Percentiles rank a stretch among this genome's conserved stretches.
Conservation (phyloP, 2,797 vertebrate genomes). For the Coregonus suidteri region DNA sequence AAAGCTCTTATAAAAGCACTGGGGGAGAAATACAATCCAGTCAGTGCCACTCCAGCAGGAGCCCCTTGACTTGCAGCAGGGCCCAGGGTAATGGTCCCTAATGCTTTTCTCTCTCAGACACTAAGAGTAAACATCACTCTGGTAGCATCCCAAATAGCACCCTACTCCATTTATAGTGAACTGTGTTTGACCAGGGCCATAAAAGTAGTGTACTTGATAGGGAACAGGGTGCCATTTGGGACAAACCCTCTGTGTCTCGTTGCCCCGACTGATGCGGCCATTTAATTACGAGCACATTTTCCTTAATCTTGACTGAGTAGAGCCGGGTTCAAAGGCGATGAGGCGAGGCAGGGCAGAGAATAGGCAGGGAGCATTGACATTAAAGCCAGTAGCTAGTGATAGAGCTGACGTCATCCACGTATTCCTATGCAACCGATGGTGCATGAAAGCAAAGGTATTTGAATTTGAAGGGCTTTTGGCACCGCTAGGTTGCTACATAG, state of each 20-base stretch:
- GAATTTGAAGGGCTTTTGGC: too few relatives aligned
- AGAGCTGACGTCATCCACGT: too few relatives aligned
- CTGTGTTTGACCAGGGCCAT: not conserved
- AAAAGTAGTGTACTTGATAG: not conserved
- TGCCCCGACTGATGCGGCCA: conserved; percentile 24
- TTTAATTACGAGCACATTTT: conserved; percentile 61
- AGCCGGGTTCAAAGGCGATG: conserved; percentile 30
- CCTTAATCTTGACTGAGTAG: conserved; percentile 50
- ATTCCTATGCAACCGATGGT: too few relatives aligned
- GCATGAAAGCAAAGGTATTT: too few relatives aligned
- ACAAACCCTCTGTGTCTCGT: not conserved
- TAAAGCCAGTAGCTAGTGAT: too few relatives aligned
- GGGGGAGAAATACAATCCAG: conserved; percentile 48
- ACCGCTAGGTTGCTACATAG: too few relatives aligned
- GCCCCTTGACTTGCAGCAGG: conserved; percentile 33
- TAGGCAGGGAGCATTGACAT: not conserved
- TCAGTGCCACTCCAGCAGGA: conserved; percentile 46
- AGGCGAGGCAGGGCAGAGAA: not conserved
- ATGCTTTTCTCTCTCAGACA: conserved; percentile 61
- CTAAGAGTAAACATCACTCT: conserved; percentile 53
- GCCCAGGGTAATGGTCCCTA: conserved; percentile 53
- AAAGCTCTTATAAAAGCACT: conserved; percentile 52
- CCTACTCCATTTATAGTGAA: not conserved
- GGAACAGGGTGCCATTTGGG: not conserved
- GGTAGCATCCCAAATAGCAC: conserved; percentile 40